Conservation (phyloP, 2,888 invertebrate genomes). For the Teleiodes luculella region DNA sequence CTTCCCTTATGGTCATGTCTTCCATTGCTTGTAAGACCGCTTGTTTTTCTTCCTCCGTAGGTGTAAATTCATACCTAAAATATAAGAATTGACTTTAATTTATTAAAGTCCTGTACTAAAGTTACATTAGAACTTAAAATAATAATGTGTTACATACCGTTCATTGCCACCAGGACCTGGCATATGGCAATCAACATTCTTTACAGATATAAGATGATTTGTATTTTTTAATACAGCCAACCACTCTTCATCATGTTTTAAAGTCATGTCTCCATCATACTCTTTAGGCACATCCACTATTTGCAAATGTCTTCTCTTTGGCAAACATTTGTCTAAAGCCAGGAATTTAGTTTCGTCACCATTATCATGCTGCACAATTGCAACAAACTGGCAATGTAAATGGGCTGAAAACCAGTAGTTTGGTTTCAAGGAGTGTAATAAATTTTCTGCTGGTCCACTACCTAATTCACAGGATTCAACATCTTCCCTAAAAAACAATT, state of each 20-base stretch:
- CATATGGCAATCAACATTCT: conserved; percentile 84
- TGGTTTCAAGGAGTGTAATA: conserved; percentile 90
- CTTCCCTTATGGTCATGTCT: conserved; percentile 82
- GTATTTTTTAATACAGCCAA: conserved; percentile 91
- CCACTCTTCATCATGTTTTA: conserved; percentile 92
- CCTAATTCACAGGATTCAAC: conserved; percentile 90
- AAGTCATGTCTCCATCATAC: conserved; percentile 68
- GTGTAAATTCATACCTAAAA: conserved; percentile 84
- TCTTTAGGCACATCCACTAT: conserved; percentile 83
- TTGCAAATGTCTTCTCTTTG: conserved; percentile 92
- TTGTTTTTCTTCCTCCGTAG: conserved; percentile 85
- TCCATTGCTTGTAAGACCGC: conserved; percentile 81
- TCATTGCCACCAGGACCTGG: conserved; percentile 87
- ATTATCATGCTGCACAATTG: conserved; percentile 86
- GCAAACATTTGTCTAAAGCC: conserved; percentile 97
- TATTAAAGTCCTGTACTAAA: neutral
- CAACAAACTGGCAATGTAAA: conserved; percentile 97
- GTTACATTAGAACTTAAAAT: no score
- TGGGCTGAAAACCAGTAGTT: conserved; percentile 98
- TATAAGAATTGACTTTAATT: neutral
- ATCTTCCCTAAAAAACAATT: conserved; percentile 81
- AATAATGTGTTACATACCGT: conserved; percentile 60
- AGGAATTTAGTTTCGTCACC: conserved; percentile 86
- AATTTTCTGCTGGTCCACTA: conserved; percentile 89
- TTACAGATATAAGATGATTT: conserved; percentile 90